phyloP scores from a whole-genome alignment of 1,140 invertebrate species.

The Bicyclus anynana region DNA sequence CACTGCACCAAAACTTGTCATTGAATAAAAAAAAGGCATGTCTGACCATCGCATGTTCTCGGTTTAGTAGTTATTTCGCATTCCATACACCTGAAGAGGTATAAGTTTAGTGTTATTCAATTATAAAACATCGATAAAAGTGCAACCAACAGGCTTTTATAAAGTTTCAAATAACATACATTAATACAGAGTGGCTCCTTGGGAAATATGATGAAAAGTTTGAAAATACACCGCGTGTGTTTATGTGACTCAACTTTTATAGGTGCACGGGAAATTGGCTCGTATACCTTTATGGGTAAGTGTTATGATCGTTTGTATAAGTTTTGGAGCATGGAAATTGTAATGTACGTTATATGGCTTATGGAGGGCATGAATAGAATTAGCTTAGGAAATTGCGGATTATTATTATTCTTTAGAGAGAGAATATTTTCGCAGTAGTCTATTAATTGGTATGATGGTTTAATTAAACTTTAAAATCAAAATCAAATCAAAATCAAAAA shows the following conservation, averaged over 20 bases:
- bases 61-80: too few relatives aligned
- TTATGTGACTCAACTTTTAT: not conserved
- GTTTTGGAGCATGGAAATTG: not conserved
- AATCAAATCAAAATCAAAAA: too few relatives aligned
- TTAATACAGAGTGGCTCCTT: constrained; percentile 25
- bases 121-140: constrained; percentile 13
- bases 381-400: not conserved
- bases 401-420: too few relatives aligned
- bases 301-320: not conserved
- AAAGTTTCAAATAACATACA: constrained; percentile 23
- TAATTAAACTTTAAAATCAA: too few relatives aligned
- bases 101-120: not conserved
- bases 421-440: too few relatives aligned
- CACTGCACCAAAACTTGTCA: too few relatives aligned
- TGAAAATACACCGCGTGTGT: constrained; percentile 8
- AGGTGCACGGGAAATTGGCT: not conserved
- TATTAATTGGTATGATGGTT: too few relatives aligned
- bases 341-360: not conserved
- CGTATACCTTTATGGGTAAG: not conserved
- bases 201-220: constrained; percentile 27
- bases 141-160: not conserved
- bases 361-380: not conserved
- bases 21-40: too few relatives aligned
- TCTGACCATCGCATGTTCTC: too few relatives aligned
- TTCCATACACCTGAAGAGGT: not conserved